phyloP scores from a whole-genome alignment of 2,888 invertebrate genomes.

The Hylaea fasciaria region DNA sequence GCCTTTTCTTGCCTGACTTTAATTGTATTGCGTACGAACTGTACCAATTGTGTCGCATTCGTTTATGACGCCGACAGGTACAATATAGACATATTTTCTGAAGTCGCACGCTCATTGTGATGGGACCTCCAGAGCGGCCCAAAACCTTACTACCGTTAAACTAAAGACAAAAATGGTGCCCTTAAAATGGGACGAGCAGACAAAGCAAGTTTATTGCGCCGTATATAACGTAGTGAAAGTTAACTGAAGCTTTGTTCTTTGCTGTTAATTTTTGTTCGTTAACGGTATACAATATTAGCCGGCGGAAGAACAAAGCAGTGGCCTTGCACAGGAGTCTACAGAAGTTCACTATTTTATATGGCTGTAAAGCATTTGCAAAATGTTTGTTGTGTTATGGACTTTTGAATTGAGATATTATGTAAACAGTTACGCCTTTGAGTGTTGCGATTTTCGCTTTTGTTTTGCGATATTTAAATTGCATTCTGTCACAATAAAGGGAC shows the following conservation, averaged over 20 bases:
- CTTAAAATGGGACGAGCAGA: constrained; percentile 58
- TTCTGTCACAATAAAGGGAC: constrained; percentile 7
- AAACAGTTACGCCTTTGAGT: constrained; percentile 40
- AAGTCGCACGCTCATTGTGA: constrained; percentile 72
- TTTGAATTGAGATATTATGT: constrained; percentile 46
- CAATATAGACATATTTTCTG: constrained; percentile 67
- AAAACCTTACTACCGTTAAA: constrained; percentile 75
- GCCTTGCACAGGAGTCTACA: constrained; percentile 74
- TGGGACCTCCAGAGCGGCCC: constrained; percentile 66
- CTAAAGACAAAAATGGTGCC: constrained; percentile 69
- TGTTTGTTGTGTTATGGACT: constrained; percentile 56
- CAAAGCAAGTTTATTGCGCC: constrained; percentile 76
- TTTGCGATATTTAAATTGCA: constrained; percentile 9
- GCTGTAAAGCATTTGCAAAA: constrained; percentile 73
- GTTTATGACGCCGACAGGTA: constrained; percentile 67
- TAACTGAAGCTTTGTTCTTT: constrained; percentile 62
- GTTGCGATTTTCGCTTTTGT: constrained; percentile 36
- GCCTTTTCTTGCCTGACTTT: constrained; percentile 64
- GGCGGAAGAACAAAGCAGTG: constrained; percentile 58
- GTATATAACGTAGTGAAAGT: constrained; percentile 83
- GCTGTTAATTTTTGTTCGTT: constrained; percentile 50
- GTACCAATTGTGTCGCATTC: constrained; percentile 57
- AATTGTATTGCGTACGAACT: constrained; percentile 67
- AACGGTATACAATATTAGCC: constrained; percentile 74
- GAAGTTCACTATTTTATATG: constrained; percentile 69